A percentile compares a stretch with the other conserved stretches of the same genome.
Evolutionary conservation across 2,888 invertebrate species (phyloP).

Genomic region (Caenorhabditis afra): DNA sequence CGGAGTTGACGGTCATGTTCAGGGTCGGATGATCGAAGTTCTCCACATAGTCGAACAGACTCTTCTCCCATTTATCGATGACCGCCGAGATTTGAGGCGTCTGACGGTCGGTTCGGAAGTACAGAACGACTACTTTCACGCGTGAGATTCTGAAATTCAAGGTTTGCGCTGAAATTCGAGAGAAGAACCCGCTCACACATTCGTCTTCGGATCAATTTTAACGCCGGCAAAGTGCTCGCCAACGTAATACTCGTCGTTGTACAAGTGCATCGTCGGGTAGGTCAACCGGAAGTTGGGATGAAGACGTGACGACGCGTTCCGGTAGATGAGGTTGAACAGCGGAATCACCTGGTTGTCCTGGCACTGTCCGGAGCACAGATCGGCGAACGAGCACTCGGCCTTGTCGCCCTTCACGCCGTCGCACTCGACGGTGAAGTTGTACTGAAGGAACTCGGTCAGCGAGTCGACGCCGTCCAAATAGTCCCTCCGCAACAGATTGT

Average conservation of each 20-base stretch:
- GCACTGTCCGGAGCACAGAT: slow-evolving; percentile 71
- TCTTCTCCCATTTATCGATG: slow-evolving; percentile 69
- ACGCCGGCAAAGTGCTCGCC: slow-evolving; percentile 77
- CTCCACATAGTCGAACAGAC: slow-evolving; percentile 64
- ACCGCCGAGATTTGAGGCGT: slow-evolving; percentile 53
- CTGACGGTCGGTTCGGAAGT: slow-evolving; percentile 73
- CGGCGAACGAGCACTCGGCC: slow-evolving; percentile 65
- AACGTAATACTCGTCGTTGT: slow-evolving; percentile 77
- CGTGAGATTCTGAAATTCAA: slow-evolving; percentile 60
- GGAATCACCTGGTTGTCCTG: slow-evolving; percentile 75
- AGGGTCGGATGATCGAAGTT: slow-evolving; percentile 66
- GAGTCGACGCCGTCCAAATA: slow-evolving; percentile 70
- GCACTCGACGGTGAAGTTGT: slow-evolving; percentile 73
- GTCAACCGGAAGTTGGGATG: slow-evolving; percentile 76
- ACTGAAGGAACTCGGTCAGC: slow-evolving; percentile 69
- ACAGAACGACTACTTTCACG: slow-evolving; percentile 72
- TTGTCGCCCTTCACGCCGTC: slow-evolving; percentile 41
- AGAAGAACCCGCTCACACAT: slow-evolving; percentile 56
- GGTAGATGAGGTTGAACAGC: slow-evolving; percentile 73
- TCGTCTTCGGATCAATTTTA: slow-evolving; percentile 68
- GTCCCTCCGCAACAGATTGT: slow-evolving; percentile 66
- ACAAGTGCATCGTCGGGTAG: slow-evolving; percentile 76
- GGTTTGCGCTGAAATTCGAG: neutral
- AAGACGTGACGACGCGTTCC: slow-evolving; percentile 67
- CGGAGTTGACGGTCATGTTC: slow-evolving; percentile 71